Conservation (phyloP, 2,113 vertebrate species). For the Pagrus major region DNA sequence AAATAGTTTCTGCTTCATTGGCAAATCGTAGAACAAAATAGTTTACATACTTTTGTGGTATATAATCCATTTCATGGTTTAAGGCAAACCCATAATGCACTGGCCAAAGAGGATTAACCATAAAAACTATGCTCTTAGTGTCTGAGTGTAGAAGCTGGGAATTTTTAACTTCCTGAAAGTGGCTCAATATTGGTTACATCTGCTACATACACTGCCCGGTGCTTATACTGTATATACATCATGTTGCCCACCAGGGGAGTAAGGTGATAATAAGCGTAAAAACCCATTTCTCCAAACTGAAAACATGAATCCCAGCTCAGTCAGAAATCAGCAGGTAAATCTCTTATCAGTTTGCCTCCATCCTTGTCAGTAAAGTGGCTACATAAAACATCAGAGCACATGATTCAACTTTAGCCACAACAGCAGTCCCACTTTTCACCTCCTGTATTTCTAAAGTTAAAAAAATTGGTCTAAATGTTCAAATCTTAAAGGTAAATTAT, state of each 20-base stretch:
- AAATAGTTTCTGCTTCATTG: conserved; percentile 79
- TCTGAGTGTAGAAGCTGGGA: conserved; percentile 67
- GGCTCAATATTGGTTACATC: conserved; percentile 70
- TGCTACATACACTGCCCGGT: conserved; percentile 81
- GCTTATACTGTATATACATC: conserved; percentile 72
- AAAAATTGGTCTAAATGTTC: not conserved
- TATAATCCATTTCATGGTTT: conserved; percentile 76
- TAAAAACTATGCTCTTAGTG: conserved; percentile 56
- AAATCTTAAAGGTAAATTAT: not conserved
- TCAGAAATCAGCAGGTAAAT: conserved; percentile 13
- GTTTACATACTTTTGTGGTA: conserved; percentile 72
- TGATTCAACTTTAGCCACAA: conserved; percentile 22
- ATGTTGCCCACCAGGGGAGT: conserved; percentile 71
- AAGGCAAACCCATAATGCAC: conserved; percentile 81
- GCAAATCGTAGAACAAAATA: conserved; percentile 84
- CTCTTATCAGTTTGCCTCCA: not conserved
- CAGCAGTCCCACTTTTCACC: conserved; percentile 1
- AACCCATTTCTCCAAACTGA: conserved; percentile 41
- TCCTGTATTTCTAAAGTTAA: not conserved
- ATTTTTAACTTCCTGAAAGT: conserved; percentile 72
- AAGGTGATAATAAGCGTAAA: conserved; percentile 61
- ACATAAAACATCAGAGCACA: conserved; percentile 58
- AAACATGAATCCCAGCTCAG: conserved; percentile 15
- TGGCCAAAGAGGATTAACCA: conserved; percentile 71
- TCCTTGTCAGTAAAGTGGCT: conserved; percentile 33